Percentiles rank a stretch among this genome's conserved stretches.
Evolutionary conservation across 2,797 vertebrate genomes (phyloP).

Genomic region (Sebastiscus albofasciatus): DNA sequence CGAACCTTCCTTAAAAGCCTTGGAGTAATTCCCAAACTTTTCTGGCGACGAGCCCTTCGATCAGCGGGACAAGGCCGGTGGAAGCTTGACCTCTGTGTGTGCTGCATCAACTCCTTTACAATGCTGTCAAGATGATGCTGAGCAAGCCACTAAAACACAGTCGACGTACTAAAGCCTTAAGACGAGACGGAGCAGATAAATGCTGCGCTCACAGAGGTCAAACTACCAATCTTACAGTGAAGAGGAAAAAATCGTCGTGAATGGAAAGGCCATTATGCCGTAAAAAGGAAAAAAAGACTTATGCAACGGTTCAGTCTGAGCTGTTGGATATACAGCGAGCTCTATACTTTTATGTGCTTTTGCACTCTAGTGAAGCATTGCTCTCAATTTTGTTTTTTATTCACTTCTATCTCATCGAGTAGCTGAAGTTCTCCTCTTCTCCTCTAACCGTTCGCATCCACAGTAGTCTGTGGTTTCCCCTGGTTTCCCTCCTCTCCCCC

Average conservation of each 20-base stretch:
- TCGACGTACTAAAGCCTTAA: constrained; percentile 9
- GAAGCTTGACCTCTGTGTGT: constrained; percentile 28
- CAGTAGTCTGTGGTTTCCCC: constrained; percentile 41
- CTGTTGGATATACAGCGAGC: constrained; percentile 8
- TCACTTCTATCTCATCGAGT: not conserved
- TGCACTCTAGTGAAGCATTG: constrained; percentile 34
- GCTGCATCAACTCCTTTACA: constrained; percentile 16
- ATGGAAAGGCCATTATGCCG: constrained; percentile 32
- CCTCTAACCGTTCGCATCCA: constrained; percentile 10
- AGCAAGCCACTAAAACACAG: constrained; percentile 31
- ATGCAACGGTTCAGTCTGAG: constrained; percentile 4
- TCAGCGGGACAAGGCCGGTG: not conserved
- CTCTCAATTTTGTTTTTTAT: constrained; percentile 25
- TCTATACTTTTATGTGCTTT: constrained; percentile 27
- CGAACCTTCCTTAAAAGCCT: constrained; percentile 18
- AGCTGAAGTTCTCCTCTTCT: not conserved
- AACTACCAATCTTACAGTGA: constrained; percentile 19
- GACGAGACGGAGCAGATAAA: constrained; percentile 38
- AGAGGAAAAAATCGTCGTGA: constrained; percentile 1
- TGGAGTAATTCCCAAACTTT: constrained; percentile 15
- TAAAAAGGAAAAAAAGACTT: constrained; percentile 34
- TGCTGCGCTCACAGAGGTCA: constrained; percentile 35
- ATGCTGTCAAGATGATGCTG: constrained; percentile 34
- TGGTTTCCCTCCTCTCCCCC: not conserved
- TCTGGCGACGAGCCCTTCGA: constrained; percentile 1